Percentiles rank a stretch among this genome's conserved stretches.
phyloP scores from a whole-genome alignment of 2,888 invertebrate species.

The Brassicogethes aeneus region DNA sequence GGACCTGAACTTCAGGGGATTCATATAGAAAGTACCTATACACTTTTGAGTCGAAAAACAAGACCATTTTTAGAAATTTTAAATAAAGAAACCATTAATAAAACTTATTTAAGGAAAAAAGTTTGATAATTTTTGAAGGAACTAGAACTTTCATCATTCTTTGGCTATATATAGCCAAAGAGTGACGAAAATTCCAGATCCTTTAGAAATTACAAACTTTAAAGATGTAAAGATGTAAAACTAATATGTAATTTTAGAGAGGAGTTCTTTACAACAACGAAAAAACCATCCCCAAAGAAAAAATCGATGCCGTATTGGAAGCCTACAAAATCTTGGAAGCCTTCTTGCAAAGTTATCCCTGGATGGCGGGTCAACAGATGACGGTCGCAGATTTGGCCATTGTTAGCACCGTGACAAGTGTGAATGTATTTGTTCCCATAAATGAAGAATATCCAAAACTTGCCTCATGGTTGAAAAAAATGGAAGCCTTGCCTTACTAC shows the following conservation, averaged over 20 bases:
- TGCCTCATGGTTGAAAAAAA: slow-evolving; percentile 10
- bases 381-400: slow-evolving; percentile 13
- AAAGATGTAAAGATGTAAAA: no score
- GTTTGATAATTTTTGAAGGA: no score
- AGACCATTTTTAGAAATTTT: no score
- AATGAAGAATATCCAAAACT: slow-evolving; percentile 12
- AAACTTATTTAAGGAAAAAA: no score
- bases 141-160: no score
- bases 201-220: no score
- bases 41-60: no score
- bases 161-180: no score
- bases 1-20: no score
- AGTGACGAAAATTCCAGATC: no score
- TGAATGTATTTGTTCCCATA: slow-evolving; percentile 5
- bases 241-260: not conserved
- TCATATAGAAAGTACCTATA: no score
- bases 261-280: not conserved
- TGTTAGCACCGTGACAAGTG: slow-evolving; percentile 9
- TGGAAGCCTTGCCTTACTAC: slow-evolving; percentile 7
- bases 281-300: not conserved
- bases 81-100: no score
- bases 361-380: slow-evolving; percentile 9
- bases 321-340: not conserved
- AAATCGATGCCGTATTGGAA: not conserved
- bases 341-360: slow-evolving; percentile 2